Evolutionary conservation across 1,140 invertebrate species (phyloP).

Genomic region (Eubasilissa regina): DNA sequence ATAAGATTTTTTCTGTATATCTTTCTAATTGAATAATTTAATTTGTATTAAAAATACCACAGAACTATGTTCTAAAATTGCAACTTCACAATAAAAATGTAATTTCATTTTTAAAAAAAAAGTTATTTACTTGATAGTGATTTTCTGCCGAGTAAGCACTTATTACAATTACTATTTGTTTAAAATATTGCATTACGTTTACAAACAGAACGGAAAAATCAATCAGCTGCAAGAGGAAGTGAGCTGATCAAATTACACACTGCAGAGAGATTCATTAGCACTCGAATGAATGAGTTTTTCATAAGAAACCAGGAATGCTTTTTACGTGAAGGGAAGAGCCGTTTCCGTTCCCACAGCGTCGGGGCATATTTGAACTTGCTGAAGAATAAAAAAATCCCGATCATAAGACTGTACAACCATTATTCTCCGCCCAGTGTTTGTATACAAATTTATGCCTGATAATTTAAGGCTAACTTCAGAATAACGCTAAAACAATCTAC

Average conservation of each 20-base stretch:
- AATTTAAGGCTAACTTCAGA: constrained; percentile 7
- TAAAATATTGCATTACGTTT: too few species aligned
- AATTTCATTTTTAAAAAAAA: too few species aligned
- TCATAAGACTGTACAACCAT: constrained; percentile 15
- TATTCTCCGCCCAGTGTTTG: constrained; percentile 11
- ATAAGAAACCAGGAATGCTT: constrained; percentile 20
- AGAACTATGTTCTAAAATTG: too few species aligned
- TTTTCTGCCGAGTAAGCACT: too few species aligned
- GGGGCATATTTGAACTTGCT: constrained; percentile 1
- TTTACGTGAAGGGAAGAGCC: constrained; percentile 7
- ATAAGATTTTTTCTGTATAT: too few species aligned
- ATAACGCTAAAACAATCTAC: background rate
- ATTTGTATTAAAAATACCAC: too few species aligned
- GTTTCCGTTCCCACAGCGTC: constrained; percentile 23
- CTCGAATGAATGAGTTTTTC: background rate
- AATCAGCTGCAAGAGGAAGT: background rate
- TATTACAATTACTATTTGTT: too few species aligned
- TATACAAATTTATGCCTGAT: constrained; percentile 10
- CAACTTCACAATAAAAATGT: too few species aligned
- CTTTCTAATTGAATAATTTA: too few species aligned
- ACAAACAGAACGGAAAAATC: background rate
- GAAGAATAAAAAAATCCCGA: constrained; percentile 31
- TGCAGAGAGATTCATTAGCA: background rate
- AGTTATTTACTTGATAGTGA: too few species aligned
- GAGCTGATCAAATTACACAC: background rate